Base-by-base conservation (phyloP, 2,797 vertebrate genomes). In the Poeciliopsis presidionis region DNA sequence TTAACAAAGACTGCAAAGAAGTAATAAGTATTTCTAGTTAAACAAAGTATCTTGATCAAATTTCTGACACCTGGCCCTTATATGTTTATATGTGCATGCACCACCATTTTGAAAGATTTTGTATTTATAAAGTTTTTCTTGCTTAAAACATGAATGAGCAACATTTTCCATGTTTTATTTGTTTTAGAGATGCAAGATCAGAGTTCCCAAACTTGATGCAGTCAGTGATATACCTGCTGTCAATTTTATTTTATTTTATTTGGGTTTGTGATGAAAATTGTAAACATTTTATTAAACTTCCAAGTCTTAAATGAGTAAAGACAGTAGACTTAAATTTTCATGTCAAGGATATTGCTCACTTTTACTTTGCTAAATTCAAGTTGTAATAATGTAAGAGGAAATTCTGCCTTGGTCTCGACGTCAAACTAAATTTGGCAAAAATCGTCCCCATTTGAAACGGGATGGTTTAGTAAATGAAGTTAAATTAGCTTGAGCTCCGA, bases 401-500 rank as follows among this genome's bases (percentile, higher is more conserved):
- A 8, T 47, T 1, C 46, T 36, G 5, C 73, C 45, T 70, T 67
- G 41, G 55, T 72, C 18, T 74, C 5, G 28, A 18, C 22, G 75
- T 82, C 83, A 30, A 20, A 67, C 75, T 28, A 7, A 57, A 51
- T 80, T 43, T 69, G 4, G 46, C 4, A 61, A 3, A 72, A 81
- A 73, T 77, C 41, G 6, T 78, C 49, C 43, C 0, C 39, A 14
- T 69, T 65, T 1, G 55, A 83, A 57, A 57, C 43, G n/a, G 20
- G 47, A 25, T 1, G 1, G 82, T 73, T 81, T 79, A 25, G 43
- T 76, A 53, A 79, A 78, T 77, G 70, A 65, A 75, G 72, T 61
- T 28, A 72, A 82, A 84, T 84, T 3, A 79, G 57, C 67, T 72
- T 0, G 59, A 70, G 39, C 77, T 82, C 77, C 43, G 59, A 84